Conservation (phyloP, 2,113 vertebrate genomes). For the Epinephelus cyanopodus region DNA sequence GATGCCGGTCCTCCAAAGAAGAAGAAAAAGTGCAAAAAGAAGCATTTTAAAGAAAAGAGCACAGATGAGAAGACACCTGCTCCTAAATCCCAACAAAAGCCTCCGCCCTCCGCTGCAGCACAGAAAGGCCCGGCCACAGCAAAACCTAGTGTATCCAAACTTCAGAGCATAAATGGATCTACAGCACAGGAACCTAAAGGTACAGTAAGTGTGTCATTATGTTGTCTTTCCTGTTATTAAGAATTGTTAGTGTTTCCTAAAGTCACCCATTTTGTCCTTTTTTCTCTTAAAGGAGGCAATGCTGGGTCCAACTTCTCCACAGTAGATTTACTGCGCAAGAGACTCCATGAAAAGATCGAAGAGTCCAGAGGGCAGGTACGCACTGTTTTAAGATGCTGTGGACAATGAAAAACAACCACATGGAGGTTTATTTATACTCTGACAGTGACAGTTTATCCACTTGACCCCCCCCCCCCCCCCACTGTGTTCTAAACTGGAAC, state of each 20-base stretch:
- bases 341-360: slow-evolving; percentile 93
- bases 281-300: slow-evolving; percentile 69
- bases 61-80: slow-evolving; percentile 29
- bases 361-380: slow-evolving; percentile 90
- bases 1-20: slow-evolving; percentile 78
- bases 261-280: background rate
- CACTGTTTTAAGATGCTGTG: background rate
- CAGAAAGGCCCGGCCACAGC: slow-evolving; percentile 33
- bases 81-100: slow-evolving; percentile 54
- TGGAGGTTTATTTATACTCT: background rate
- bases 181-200: slow-evolving; percentile 47
- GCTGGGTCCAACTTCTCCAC: slow-evolving; percentile 80
- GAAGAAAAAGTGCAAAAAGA: slow-evolving; percentile 85
- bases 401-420: background rate
- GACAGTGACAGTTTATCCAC: background rate
- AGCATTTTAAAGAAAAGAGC: slow-evolving; percentile 65
- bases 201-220: slow-evolving; percentile 5
- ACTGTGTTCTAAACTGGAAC: background rate
- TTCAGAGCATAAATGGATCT: slow-evolving; percentile 28
- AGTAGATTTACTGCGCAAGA: slow-evolving; percentile 89
- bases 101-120: background rate
- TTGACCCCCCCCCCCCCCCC: background rate
- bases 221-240: background rate
- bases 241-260: background rate
- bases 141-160: slow-evolving; percentile 25